These are phyloP conservation scores for Caradrina kadenii DNA, from an alignment of 2,888 invertebrate species.

Conservation along the genomic window DNA sequence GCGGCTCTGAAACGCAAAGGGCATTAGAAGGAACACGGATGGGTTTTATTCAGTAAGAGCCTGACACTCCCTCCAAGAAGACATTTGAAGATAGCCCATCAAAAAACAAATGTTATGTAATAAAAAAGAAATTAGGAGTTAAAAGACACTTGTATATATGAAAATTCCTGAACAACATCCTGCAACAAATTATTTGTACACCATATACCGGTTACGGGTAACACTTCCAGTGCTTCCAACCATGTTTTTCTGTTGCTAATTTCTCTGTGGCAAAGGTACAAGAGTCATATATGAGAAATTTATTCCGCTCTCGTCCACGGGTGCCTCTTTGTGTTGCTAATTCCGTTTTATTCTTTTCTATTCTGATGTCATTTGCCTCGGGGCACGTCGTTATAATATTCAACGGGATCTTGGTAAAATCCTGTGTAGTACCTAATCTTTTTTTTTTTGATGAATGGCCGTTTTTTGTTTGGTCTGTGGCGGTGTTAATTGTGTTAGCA, in stretches of 20 bases:
- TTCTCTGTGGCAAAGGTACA: constrained; percentile 64
- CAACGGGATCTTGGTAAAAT: constrained; percentile 64
- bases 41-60: too few relatives aligned
- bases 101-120: too few relatives aligned
- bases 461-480: constrained; percentile 30
- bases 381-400: constrained; percentile 68
- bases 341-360: constrained; percentile 81
- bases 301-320: constrained; percentile 76
- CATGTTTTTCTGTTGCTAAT: constrained; percentile 46
- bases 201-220: constrained; percentile 14
- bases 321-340: constrained; percentile 81
- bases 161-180: too few relatives aligned
- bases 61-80: too few relatives aligned
- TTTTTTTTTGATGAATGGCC: constrained; percentile 51
- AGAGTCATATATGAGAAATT: constrained; percentile 79
- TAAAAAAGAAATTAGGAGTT: too few relatives aligned
- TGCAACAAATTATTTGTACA: constrained; percentile 46
- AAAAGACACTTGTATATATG: too few relatives aligned
- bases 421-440: constrained; percentile 41
- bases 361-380: constrained; percentile 74
- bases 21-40: too few relatives aligned
- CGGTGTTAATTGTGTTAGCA: constrained; percentile 41
- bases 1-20: too few relatives aligned
- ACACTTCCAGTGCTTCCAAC: constrained; percentile 38
- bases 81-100: too few relatives aligned